Conservation (phyloP, 2,888 invertebrate species). For the Autographa gamma region DNA sequence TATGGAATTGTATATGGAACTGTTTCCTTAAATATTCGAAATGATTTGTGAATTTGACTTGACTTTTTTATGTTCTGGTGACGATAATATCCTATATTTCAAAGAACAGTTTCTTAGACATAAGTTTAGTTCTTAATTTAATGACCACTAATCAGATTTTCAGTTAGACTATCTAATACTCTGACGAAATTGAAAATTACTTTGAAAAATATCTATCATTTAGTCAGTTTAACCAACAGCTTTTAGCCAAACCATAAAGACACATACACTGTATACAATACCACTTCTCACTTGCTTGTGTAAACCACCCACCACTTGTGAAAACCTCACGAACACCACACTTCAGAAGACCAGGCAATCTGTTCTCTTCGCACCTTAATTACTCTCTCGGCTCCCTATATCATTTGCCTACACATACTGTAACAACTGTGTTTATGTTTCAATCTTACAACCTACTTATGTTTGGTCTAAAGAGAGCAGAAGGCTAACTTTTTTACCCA, state of each 20-base stretch:
- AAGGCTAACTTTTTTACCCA: neutral
- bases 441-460: slow-evolving; percentile 32
- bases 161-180: too few species aligned
- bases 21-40: neutral
- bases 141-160: too few species aligned
- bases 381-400: slow-evolving; percentile 20
- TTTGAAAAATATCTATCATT: too few species aligned
- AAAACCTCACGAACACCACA: neutral
- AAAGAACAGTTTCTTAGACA: too few species aligned
- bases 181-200: too few species aligned
- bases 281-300: neutral
- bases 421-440: slow-evolving; percentile 20
- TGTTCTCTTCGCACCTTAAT: slow-evolving; percentile 28
- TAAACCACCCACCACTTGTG: neutral
- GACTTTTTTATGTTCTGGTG: too few species aligned
- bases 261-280: too few species aligned
- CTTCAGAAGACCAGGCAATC: slow-evolving; percentile 10
- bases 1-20: neutral
- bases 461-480: slow-evolving; percentile 8
- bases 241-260: too few species aligned
- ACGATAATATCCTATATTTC: too few species aligned
- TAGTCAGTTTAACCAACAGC: too few species aligned
- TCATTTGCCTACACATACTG: slow-evolving; percentile 29
- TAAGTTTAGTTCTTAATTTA: too few species aligned
- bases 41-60: too few species aligned